Base-by-base conservation (phyloP, 2,888 invertebrate genomes). In the Ashinkailepas kermadecensis region DNA sequence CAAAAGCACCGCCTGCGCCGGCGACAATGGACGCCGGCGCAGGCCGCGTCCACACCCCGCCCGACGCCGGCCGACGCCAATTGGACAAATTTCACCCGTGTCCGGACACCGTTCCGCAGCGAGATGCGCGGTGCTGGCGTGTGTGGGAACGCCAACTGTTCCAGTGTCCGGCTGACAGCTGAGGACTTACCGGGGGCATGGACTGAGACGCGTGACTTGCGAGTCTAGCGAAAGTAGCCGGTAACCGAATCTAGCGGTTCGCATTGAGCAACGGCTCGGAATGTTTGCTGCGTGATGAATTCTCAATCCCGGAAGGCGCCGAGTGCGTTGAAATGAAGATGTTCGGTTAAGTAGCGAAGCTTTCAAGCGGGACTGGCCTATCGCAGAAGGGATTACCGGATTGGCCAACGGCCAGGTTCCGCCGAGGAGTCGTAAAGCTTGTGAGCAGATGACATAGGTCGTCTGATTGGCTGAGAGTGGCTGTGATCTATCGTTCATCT, bases 11-110 rank as follows among this genome's bases (percentile, higher is more conserved):
- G 74, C 21, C 23, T 74, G 74, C 56, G 15, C 39, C 12, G 25
- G 8, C 15, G 11, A 70, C 70, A 70, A 70, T 70, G 70, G 70
- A 21, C 18, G 62, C 62, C 62, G 62, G 7, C 62, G 62, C 62
- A 15, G 18, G 62, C 62, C 15, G 62, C 13, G 62, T 62, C 62
- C 62, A 18, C 62, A 4, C 62, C 62, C 62, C n/a, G 23, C 1
- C 65, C 70, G 70, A 18, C 39, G 70, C 25, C 70, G 0, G 0
- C 25, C 70, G 70, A 15, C 39, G 62, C 25, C 64, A n/a, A 70
- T 70, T 39, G 70, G 70, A 70, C 70, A 39, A 39, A 39, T 70
- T 70, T 70, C 70, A 39, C 39, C 39, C 70, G 70, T 70, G 70
- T 39, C 39, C 39, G 15, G 11, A 11, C 67, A 13, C 6, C 15